Evolutionary conservation across 2,888 invertebrate genomes (phyloP).

Genomic region (Syrista parreyssii): DNA sequence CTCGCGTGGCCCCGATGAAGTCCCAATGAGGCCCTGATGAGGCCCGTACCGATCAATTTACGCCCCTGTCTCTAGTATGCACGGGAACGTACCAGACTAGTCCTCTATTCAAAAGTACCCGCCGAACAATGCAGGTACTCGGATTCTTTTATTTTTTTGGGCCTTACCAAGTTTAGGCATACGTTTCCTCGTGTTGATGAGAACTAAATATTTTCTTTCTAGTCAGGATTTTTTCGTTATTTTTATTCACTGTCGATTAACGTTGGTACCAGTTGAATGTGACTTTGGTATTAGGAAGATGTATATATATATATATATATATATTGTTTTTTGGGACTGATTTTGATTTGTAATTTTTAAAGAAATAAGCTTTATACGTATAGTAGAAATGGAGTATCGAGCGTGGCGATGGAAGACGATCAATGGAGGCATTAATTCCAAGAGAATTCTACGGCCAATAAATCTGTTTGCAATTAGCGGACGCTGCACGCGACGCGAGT

Average conservation of each 20-base stretch:
- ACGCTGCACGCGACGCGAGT: conserved; percentile 54
- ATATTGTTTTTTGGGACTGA: not conserved
- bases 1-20: conserved; percentile 11
- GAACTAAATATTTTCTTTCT: no score
- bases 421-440: conserved; percentile 11
- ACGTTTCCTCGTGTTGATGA: no score
- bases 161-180: no score
- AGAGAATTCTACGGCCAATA: conserved; percentile 48
- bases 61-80: not conserved
- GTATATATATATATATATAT: not conserved
- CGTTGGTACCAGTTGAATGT: not conserved
- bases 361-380: not conserved
- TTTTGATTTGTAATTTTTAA: not conserved
- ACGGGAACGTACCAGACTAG: not conserved
- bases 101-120: not conserved
- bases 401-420: not conserved
- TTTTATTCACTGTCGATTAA: not conserved
- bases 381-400: not conserved
- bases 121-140: not conserved
- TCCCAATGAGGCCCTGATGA: not conserved
- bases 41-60: conserved; percentile 2
- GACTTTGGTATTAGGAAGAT: not conserved
- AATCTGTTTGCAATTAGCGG: conserved; percentile 65
- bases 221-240: no score
- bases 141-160: not conserved